phyloP scores from a whole-genome alignment of 2,888 invertebrate genomes.

The Dicycla oo region DNA sequence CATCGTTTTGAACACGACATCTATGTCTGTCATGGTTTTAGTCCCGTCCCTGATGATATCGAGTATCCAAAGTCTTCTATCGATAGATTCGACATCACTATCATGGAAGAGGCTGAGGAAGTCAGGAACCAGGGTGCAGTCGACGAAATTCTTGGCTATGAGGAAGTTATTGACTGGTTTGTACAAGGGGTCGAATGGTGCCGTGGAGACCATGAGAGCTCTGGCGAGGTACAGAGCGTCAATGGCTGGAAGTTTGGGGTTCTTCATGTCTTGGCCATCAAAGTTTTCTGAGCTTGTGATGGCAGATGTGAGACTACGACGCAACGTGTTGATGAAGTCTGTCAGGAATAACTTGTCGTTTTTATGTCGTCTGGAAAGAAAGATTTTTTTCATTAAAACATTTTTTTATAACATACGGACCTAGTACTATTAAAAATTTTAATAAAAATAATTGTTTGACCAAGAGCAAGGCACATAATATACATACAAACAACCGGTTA shows the following conservation, averaged over 20 bases:
- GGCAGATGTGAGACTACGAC: slow-evolving; percentile 90
- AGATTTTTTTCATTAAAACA: background rate
- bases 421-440: too few species aligned
- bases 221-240: slow-evolving; percentile 93
- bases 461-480: background rate
- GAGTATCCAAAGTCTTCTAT: slow-evolving; percentile 94
- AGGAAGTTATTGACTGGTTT: slow-evolving; percentile 94
- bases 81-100: slow-evolving; percentile 92
- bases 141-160: slow-evolving; percentile 94
- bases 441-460: too few species aligned
- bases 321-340: slow-evolving; percentile 92
- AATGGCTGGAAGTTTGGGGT: slow-evolving; percentile 90
- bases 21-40: slow-evolving; percentile 93
- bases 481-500: too few species aligned
- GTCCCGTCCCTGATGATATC: slow-evolving; percentile 94
- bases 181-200: slow-evolving; percentile 94
- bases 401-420: background rate
- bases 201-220: slow-evolving; percentile 92
- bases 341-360: slow-evolving; percentile 92
- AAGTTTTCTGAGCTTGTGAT: slow-evolving; percentile 67
- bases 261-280: slow-evolving; percentile 69
- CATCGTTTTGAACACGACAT: slow-evolving; percentile 93
- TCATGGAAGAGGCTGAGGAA: slow-evolving; percentile 96
- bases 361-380: slow-evolving; percentile 85
- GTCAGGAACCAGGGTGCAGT: slow-evolving; percentile 96